Evolutionary conservation across 1,140 invertebrate genomes (phyloP), one percentile per base, ranked within the genome.

Genomic region (Halictus rubicundus): DNA sequence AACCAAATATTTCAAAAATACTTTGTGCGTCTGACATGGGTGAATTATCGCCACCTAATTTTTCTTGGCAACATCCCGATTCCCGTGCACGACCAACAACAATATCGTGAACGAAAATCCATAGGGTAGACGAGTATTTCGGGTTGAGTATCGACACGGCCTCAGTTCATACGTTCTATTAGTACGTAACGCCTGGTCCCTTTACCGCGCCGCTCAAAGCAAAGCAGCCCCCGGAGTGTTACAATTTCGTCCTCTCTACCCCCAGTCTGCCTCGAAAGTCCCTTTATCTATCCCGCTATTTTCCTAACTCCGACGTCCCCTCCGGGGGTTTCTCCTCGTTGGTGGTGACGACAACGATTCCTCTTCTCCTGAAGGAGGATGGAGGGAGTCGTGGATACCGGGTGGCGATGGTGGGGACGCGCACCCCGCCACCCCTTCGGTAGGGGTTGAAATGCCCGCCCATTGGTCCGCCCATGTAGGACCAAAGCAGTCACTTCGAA

Each of bases 231-330:
- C 68, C 78, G 77, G 81, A 87, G 88, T 88, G 88, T 89, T 83
- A 88, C 88, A 89, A 87, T 89, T 88, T 87, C 76, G 65, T 64
- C 85, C 83, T 71, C 76, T 37, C 68, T 16, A 9, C 57, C 10
- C 61, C 60, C 54, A n/a, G 39, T 25, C 69, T 49, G 54, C 59
- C 61, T 59, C 71, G 70, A 83, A 88, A 88, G 84, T 83, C 83
- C 82, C 86, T 89, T 89, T 88, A 86, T 86, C 87, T 87, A 87
- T 88, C 85, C 86, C 89, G 85, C 89, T 91, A 91, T 92, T 90
- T 92, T 90, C 85, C 87, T 83, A 89, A 88, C 87, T 89, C 82
- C 78, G 78, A 84, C 82, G 85, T 84, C 85, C 83, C 87, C 87
- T 88, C 83, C 74, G 83, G 80, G 82, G 46, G 46, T 85, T 76